Evolutionary conservation across 2,113 vertebrate genomes (phyloP).

Genomic region (Halichoeres trimaculatus): DNA sequence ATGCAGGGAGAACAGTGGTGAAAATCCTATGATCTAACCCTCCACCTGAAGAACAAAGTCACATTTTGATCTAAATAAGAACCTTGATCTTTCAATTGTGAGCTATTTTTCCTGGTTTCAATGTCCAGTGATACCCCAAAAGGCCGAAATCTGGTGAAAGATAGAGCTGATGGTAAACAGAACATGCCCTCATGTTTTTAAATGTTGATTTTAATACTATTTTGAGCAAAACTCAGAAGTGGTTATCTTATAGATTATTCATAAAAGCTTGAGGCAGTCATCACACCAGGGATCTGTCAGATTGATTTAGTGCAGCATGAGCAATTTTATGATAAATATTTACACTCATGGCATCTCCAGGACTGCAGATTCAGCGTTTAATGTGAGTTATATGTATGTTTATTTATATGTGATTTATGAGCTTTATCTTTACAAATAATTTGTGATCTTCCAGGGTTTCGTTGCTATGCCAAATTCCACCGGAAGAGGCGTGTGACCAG

Average conservation of each 20-base stretch:
- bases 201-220: background rate
- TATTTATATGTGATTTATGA: no score
- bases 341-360: no score
- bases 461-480: conserved; percentile 98
- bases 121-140: no score
- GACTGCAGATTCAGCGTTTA: background rate
- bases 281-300: no score
- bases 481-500: conserved; percentile 94
- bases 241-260: background rate
- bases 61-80: no score
- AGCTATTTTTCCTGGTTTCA: no score
- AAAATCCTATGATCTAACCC: background rate
- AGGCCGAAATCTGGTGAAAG: background rate
- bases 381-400: no score
- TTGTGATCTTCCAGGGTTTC: conserved; percentile 84
- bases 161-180: conserved; percentile 1
- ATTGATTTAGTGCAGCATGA: no score
- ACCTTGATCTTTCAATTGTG: no score
- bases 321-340: no score
- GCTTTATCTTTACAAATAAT: background rate
- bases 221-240: background rate
- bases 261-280: no score
- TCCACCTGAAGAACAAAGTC: background rate
- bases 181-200: background rate
- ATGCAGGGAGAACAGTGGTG: background rate